Percentiles rank a stretch among this genome's conserved stretches.
Conservation (phyloP, 2,888 invertebrate genomes). For the Polyommatus iphigenia region DNA sequence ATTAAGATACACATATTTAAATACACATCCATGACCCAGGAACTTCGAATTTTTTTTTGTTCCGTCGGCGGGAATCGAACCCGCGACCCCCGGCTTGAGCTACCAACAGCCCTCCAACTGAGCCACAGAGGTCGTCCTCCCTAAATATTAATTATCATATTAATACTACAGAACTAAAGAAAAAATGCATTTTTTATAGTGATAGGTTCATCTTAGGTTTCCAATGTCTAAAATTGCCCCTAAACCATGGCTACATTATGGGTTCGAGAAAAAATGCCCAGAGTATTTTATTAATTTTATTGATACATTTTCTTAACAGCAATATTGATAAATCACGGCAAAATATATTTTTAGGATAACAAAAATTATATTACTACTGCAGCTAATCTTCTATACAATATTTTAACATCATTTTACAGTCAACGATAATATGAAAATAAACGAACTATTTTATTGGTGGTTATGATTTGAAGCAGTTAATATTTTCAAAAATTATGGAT, state of each 20-base stretch:
- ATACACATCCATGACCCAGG: too few species aligned
- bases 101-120: too few species aligned
- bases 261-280: conserved; percentile 4
- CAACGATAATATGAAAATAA: neutral
- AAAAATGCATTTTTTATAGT: too few species aligned
- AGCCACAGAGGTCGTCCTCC: too few species aligned
- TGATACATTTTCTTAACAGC: conserved; percentile 22
- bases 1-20: too few species aligned
- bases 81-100: too few species aligned
- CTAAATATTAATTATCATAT: too few species aligned
- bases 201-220: neutral
- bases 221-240: neutral
- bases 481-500: neutral
- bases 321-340: conserved; percentile 10
- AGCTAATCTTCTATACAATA: neutral
- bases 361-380: neutral
- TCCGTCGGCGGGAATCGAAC: too few species aligned
- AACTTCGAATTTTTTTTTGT: too few species aligned
- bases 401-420: conserved; percentile 6
- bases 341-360: conserved; percentile 12
- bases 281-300: conserved; percentile 18
- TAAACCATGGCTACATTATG: conserved; percentile 7
- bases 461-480: neutral
- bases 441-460: neutral
- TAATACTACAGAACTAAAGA: too few species aligned